Evolutionary conservation across 2,797 vertebrate genomes (phyloP).

Genomic region (Tapirus indicus): DNA sequence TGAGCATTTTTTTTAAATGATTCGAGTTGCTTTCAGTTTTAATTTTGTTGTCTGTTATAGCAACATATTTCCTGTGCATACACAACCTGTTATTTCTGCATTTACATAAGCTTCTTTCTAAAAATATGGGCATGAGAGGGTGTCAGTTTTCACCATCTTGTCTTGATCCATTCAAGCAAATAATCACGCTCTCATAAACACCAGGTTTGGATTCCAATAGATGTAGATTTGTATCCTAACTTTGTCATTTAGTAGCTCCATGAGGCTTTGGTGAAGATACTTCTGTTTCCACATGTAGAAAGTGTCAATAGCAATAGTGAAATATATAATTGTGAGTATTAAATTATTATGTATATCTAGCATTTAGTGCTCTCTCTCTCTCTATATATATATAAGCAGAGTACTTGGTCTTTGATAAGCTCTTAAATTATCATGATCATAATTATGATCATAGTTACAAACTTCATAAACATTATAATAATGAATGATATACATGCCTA

Average conservation of each 20-base stretch:
- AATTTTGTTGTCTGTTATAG: not conserved
- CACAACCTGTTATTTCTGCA: not conserved
- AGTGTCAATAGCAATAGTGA: not conserved
- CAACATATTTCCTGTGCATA: not conserved
- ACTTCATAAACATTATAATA: not conserved
- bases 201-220: not conserved
- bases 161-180: not conserved
- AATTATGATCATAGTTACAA: not conserved
- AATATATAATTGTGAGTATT: not conserved
- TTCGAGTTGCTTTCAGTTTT: not conserved
- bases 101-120: not conserved
- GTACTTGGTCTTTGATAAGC: not conserved
- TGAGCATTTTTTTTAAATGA: not conserved
- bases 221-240: not conserved
- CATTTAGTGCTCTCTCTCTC: not conserved
- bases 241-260: not conserved
- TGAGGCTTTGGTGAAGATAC: not conserved
- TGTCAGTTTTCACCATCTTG: not conserved
- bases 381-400: not conserved
- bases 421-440: not conserved
- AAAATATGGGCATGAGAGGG: not conserved
- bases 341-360: not conserved
- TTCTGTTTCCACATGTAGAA: not conserved
- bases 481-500: not conserved
- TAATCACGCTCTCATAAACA: not conserved